These are phyloP conservation scores for Triplophysa siluroides DNA, from an alignment of 2,113 vertebrate genomes.

Conservation along the genomic window DNA sequence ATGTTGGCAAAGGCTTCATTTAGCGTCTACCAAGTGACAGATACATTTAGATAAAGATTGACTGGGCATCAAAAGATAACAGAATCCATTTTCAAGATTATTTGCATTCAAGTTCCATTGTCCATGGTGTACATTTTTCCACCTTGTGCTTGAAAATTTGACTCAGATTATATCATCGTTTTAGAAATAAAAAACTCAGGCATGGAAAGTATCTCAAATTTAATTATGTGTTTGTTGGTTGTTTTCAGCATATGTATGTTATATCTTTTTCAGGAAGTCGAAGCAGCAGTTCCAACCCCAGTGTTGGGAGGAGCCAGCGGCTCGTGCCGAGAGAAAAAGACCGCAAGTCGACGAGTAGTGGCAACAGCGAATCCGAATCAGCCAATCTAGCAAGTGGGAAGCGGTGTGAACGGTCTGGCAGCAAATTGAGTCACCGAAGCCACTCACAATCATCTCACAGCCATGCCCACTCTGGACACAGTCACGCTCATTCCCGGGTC, in stretches of 20 bases:
- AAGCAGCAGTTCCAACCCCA: slow-evolving; percentile 94
- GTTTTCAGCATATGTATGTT: background rate
- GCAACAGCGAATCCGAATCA: slow-evolving; percentile 79
- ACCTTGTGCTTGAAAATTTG: no score
- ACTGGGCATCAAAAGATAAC: no score
- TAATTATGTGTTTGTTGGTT: background rate
- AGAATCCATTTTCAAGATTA: no score
- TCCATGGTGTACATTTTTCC: no score
- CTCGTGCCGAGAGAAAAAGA: slow-evolving; percentile 83
- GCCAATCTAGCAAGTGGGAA: slow-evolving; percentile 71
- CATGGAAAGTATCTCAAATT: background rate
- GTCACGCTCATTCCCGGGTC: slow-evolving; percentile 67
- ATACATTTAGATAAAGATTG: no score
- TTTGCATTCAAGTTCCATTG: no score
- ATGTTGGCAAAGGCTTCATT: no score
- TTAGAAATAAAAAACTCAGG: no score
- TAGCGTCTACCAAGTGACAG: no score
- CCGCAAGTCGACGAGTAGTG: slow-evolving; percentile 75
- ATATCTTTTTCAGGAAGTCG: slow-evolving; percentile 82
- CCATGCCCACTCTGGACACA: slow-evolving; percentile 56
- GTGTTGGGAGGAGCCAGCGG: slow-evolving; percentile 84
- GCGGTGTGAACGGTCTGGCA: slow-evolving; percentile 75
- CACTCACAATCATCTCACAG: slow-evolving; percentile 64
- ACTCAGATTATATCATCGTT: no score
- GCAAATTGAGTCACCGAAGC: slow-evolving; percentile 80